Base-by-base conservation (phyloP, 2,888 invertebrate genomes). In the Cryptus armator region DNA sequence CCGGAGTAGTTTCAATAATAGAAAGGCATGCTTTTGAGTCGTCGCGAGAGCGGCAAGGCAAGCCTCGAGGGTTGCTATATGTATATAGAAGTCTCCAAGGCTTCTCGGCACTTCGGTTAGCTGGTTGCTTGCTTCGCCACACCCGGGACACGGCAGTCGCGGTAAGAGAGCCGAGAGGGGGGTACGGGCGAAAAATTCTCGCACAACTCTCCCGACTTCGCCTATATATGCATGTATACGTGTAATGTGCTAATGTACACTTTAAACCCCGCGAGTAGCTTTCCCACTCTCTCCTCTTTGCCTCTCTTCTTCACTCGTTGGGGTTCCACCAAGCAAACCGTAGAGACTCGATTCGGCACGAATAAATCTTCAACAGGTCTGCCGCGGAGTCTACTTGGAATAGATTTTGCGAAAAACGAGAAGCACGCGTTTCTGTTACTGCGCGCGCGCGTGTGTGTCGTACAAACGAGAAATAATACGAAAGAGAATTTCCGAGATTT, bases 1-100 rank as follows among this genome's bases (percentile, higher is more conserved):
- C 24, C 74, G 67, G 81, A 77, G 59, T 85, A 81, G 86, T 89
- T 91, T 92, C 91, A 92, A 92, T 93, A 92, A 93, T 92, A 92
- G 92, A 92, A 91, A 90, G 91, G 91, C 90, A 92, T 89, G 91
- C 92, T 92, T 92, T 91, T 92, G 91, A 92, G 88, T 86, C 83
- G 78, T 76, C 78, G 85, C 79, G 81, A 37, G 81, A 87, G 83
- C 76, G 72, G 51, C 68, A 32, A 56, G 78, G 68, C 83, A 70
- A 81, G 37, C 70, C 80, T 67, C 75, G 75, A 62, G 56, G 72
- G 51, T 64, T 5, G 37, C 37, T 71, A 83, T 10, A 76, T 29
- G 66, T 75, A 10, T 19, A 9, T 51, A n/a, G 9, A 19, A 43
- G 24, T 16, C 56, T 6, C 14, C 53, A 24, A 51, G 71, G 71